Evolutionary conservation across 2,888 invertebrate genomes (phyloP), one percentile per base, ranked within the genome.

Genomic region (Drosophila nr. fundita): DNA sequence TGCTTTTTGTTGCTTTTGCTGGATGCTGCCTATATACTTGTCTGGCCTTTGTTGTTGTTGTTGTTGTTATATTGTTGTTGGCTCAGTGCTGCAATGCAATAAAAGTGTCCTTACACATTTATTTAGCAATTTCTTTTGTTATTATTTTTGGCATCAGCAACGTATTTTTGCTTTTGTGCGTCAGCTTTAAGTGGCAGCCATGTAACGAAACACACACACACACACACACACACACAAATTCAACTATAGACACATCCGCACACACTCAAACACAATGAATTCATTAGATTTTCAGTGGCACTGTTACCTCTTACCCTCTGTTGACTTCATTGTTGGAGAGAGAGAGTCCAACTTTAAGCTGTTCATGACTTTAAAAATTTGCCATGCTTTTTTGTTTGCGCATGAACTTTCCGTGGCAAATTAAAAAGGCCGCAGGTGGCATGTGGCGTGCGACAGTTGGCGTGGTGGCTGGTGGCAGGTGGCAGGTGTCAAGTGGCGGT

Each of bases 51-150:
- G 69, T 86, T 74, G 80, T 67, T 49, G 58, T 61, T 62, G 48
- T 55, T 65, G 54, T 38, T 64, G 58, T 55, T n/a, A n/a, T 40
- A 57, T 55, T 64, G 54, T 50, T 64, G 55, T 64, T 62, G 38
- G 49, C 57, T 60, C 54, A 36, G 58, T 76, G 54, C 54, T 80
- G 78, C 83, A 83, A 76, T 79, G 86, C 83, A 86, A 90, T 90
- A 86, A 89, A 90, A 87, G 81, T 89, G 89, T 90, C 91, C 81
- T 84, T 82, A 89, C 79, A 91, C 87, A 83, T 90, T 90, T 90
- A 90, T 90, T 90, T 89, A 88, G 84, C 86, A 86, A 90, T 90
- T 84, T 77, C 84, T 80, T 89, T 87, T 84, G 82, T 89, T 89
- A 86, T 87, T 85, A 84, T 86, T 89, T 83, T 87, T 70, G 73